These are phyloP conservation scores for Cathartes aura DNA, from an alignment of 2,113 vertebrate genomes.

Conservation along the genomic window DNA sequence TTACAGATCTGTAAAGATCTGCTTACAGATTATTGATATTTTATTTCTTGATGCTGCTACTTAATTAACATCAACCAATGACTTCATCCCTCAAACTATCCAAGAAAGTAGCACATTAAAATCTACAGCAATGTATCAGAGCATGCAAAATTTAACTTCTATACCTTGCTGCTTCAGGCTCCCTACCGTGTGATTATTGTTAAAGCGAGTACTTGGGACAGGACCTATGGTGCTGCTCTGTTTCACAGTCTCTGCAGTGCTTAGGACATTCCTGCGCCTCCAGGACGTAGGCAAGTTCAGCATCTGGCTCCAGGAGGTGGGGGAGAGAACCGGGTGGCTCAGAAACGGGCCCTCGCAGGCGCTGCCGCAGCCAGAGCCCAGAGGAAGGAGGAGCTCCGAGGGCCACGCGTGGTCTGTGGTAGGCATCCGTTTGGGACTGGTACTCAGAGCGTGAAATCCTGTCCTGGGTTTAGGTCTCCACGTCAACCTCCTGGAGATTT, in stretches of 20 bases:
- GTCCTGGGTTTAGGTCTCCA: background rate
- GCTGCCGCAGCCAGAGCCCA: rapidly evolving
- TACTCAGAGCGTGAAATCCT: background rate
- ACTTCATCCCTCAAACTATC: background rate
- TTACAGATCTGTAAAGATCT: background rate
- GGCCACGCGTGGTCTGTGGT: rapidly evolving
- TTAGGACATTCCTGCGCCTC: background rate
- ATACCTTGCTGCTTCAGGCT: background rate
- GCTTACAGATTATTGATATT: background rate
- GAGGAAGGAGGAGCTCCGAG: background rate
- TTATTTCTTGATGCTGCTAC: background rate
- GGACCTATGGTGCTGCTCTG: rapidly evolving
- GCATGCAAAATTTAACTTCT: background rate
- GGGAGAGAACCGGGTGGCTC: too few relatives aligned
- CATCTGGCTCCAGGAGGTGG: background rate
- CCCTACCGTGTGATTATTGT: background rate
- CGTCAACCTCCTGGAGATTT: background rate
- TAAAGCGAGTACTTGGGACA: background rate
- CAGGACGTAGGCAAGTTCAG: background rate
- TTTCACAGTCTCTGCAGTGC: too few relatives aligned
- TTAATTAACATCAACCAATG: background rate
- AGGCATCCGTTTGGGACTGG: background rate
- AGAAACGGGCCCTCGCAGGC: rapidly evolving
- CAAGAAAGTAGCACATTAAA: background rate
- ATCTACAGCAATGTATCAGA: background rate